Base-by-base conservation (phyloP, 2,888 invertebrate species). In the Fragum fragum region DNA sequence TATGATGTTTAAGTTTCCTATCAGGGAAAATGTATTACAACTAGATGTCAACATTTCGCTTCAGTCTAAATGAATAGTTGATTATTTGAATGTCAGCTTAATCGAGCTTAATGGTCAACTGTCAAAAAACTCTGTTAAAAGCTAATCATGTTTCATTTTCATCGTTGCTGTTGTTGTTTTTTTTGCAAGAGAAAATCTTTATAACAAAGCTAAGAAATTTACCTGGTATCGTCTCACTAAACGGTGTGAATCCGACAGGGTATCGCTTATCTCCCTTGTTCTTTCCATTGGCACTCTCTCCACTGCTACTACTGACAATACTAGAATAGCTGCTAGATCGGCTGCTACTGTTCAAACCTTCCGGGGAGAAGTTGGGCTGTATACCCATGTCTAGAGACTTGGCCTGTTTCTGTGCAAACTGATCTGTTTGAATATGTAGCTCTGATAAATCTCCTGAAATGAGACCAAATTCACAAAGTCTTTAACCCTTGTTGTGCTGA, bases 301-400 rank as follows among this genome's bases (percentile, higher is more conserved):
- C 81, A 21, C 80, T 75, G 28, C 81, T 77, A 63, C 90, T 90
- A 80, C 85, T 91, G 73, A 92, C 93, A 32, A 93, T 91, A 74
- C 92, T 92, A 78, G 92, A 92, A 89, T 93, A 93, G 81, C 91
- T 92, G 76, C 90, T 90, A 16, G 90, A 90, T 0, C 91, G 88
- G 47, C 90, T 90, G 72, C 88, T 88, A 75, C 87, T 87, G 36
- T 88, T 86, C 59, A 92, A 80, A 2, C 86, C 79, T 29, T 91
- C 91, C 1, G 90, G 89, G 16, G 90, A 87, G 70, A 89, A 83
- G 55, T 86, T 84, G 52, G 77, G 74, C 47, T 73, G 85, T 42
- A 81, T 52, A 16, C 70, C 76, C 36, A 59, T 63, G 55, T 84
- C 86, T n/a, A 85, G 71, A 1, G 77, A 42, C 77, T 90, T 89